These are phyloP conservation scores for Aporophyla lueneburgensis DNA, from an alignment of 2,888 invertebrate genomes.

Conservation along the genomic window DNA sequence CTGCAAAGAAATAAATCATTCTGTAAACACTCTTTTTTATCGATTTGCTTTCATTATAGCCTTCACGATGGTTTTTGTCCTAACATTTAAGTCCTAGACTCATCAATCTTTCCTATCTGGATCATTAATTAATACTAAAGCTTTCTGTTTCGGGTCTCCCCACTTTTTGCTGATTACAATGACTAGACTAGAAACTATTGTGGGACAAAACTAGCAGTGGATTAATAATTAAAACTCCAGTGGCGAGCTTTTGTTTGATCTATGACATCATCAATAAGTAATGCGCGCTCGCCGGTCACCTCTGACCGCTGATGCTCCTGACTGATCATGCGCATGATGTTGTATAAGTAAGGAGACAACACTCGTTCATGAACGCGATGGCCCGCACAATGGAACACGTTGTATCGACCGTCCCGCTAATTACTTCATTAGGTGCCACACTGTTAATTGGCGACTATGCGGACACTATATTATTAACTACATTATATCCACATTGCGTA, in stretches of 20 bases:
- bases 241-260: conserved; percentile 37
- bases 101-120: conserved; percentile 37
- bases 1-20: conserved; percentile 31
- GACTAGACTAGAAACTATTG: not conserved
- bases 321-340: conserved; percentile 47
- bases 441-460: conserved; percentile 58
- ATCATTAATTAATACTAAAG: conserved; percentile 39
- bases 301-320: conserved; percentile 46
- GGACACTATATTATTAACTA: conserved; percentile 39
- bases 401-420: conserved; percentile 61
- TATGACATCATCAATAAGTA: conserved; percentile 48
- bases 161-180: conserved; percentile 26
- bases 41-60: conserved; percentile 38
- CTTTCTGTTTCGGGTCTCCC: conserved; percentile 22
- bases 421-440: conserved; percentile 66
- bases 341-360: conserved; percentile 54
- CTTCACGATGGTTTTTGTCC: conserved; percentile 20
- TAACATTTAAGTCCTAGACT: conserved; percentile 25
- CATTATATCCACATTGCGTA: conserved; percentile 28
- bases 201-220: not conserved
- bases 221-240: conserved; percentile 24
- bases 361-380: conserved; percentile 48
- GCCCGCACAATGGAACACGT: conserved; percentile 54
- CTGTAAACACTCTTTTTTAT: conserved; percentile 34
- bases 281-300: conserved; percentile 32